Percentiles rank a stretch among this genome's conserved stretches.
phyloP scores from a whole-genome alignment of 1,140 invertebrate genomes.

The Pseudachorutes palmiensis region DNA sequence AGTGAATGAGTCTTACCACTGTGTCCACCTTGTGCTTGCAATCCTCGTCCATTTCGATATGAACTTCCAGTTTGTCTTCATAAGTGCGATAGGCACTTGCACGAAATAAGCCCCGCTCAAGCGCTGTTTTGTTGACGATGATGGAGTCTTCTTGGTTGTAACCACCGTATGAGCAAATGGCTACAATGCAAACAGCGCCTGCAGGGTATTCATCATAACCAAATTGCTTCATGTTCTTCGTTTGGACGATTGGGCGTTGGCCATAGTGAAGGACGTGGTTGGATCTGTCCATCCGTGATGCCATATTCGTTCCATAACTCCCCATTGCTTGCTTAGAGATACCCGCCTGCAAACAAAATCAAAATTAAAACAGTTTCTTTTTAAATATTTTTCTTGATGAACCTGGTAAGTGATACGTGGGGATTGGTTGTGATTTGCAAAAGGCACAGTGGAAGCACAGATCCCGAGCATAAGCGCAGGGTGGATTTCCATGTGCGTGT shows the following conservation, averaged over 20 bases:
- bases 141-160: constrained; percentile 99
- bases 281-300: constrained; percentile 95
- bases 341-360: constrained; percentile 62
- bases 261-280: constrained; percentile 97
- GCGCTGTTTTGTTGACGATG: constrained; percentile 91
- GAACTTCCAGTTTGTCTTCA: constrained; percentile 83
- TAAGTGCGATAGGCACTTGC: constrained; percentile 97
- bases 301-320: constrained; percentile 96
- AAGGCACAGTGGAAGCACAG: constrained; percentile 98
- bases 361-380: constrained; percentile 11
- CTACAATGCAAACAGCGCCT: constrained; percentile 95
- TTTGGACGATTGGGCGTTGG: constrained; percentile 56
- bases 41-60: constrained; percentile 4
- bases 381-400: constrained; percentile 18
- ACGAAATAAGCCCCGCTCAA: constrained; percentile 96
- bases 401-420: constrained; percentile 91
- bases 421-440: constrained; percentile 98
- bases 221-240: constrained; percentile 43
- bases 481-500: constrained; percentile 99
- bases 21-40: not conserved
- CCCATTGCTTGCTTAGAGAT: constrained; percentile 99
- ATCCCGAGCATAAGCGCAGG: constrained; percentile 96
- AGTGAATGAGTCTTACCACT: not conserved
- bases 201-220: constrained; percentile 87
- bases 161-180: constrained; percentile 94